Base-by-base conservation (phyloP, 1,140 invertebrate species). In the Orussus abietinus region DNA sequence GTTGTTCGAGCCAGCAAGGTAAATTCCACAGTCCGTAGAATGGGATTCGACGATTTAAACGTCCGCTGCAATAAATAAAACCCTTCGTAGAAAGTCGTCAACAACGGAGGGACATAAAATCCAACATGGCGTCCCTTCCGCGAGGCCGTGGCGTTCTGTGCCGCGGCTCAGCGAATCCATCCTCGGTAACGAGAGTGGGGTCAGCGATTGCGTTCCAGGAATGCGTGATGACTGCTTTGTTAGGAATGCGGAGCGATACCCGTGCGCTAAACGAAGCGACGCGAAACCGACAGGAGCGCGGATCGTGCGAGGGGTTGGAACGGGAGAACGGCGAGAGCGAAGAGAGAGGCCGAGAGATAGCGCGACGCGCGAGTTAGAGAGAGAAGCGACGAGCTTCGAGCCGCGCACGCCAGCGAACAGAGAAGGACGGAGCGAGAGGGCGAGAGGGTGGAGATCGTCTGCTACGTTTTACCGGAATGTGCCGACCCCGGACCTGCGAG, bases 141-240 rank as follows among this genome's bases (percentile, higher is more conserved):
- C 50, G 38, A 53, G 51, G 54, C 47, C 40, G 22, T 3, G 15
- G 4, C 18, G 21, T 11, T n/a, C 17, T 31, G 13, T 5, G 28
- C 19, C n/a, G n/a, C 14, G 14, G 9, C 14, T 49, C 53, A 53
- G 42, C 44, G 41, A 40, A 39, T 34, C 38, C 48, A 47, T 53
- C 47, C 52, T 51, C 48, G 48, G 49, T 67, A 65, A 67, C 63
- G 57, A 65, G 64, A 62, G 62, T 55, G 55, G 51, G 46, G 52
- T 48, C 53, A 59, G 51, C 60, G 64, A 64, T 66, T 67, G 64
- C 66, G 57, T 62, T 57, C 45, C 57, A 64, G 66, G 64, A 69
- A 69, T 69, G 59, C 52, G 55, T 58, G 64, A 67, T 67, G 64
- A 69, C 64, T 69, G 66, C 62, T 69, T 67, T 64, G 66, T 51